A percentile compares a stretch with the other conserved stretches of the same genome.
Evolutionary conservation across 2,888 invertebrate species (phyloP).

Genomic region (Chorisops tibialis): DNA sequence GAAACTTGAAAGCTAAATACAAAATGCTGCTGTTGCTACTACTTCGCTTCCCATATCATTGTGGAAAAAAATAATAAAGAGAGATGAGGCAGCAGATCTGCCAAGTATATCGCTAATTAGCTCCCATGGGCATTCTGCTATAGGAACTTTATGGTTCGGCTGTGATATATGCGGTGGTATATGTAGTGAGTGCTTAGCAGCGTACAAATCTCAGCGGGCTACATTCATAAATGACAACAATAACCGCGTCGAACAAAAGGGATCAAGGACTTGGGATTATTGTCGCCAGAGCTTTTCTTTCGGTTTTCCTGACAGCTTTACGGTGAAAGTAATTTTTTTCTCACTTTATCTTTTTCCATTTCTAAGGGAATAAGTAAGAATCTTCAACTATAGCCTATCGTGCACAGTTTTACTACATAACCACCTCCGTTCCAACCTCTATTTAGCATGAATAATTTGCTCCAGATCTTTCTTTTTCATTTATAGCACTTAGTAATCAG

Average conservation of each 20-base stretch:
- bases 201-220: neutral
- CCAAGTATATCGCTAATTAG: slow-evolving; percentile 50
- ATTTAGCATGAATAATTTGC: no score
- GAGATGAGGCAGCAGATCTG: neutral
- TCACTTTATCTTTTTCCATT: neutral
- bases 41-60: neutral
- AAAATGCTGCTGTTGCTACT: neutral
- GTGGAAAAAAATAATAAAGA: neutral
- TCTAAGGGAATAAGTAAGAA: slow-evolving; percentile 7
- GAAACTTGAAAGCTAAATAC: slow-evolving; percentile 21
- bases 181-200: neutral
- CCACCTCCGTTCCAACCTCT: no score
- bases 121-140: slow-evolving; percentile 40
- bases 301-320: no score
- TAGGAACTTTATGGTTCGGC: no score
- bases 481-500: no score
- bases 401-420: no score
- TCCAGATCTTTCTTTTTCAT: no score
- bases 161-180: neutral
- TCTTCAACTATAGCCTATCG: no score
- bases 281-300: slow-evolving; percentile 5
- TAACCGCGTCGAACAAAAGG: neutral
- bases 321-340: slow-evolving; percentile 20
- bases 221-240: slow-evolving; percentile 15
- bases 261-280: slow-evolving; percentile 22